Base-by-base conservation (phyloP, 2,888 invertebrate species). In the Troides helena region DNA sequence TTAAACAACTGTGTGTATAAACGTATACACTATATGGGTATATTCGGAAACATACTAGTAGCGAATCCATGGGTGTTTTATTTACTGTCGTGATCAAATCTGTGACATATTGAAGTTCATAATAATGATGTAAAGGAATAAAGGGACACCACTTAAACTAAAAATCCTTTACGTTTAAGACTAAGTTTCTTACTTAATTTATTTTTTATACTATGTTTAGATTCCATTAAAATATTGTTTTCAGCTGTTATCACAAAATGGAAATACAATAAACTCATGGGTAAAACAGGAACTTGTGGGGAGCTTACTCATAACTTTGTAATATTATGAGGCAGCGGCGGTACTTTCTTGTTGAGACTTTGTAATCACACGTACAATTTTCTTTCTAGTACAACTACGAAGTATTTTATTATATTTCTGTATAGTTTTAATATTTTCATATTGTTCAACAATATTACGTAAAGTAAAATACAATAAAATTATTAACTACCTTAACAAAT, bases 251-350 rank as follows among this genome's bases (percentile, higher is more conserved):
- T 59, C 25, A 43, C 7, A n/a, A 25, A 66, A 21, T 14, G 12
- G 36, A 61, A 62, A 56, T 23, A 36, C 53, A 56, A 56, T 21
- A 62, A 30, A 62, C 30, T 18, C 18, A 30, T 46, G 50, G 8
- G 7, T 25, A 67, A 57, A 39, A 39, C n/a, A 39, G 67, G 39
- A 14, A 30, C 53, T n/a, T 25, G 56, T 30, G 10, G 56, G 10
- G n/a, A 62, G 39, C 62, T 25, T 23, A 57, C 43, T 57, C 57
- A 30, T 62, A 62, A 43, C 62, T 62, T 67, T 57, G 62, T 62
- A 43, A 43, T 8, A 25, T 62, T 67, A 62, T 57, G 57, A 39
- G 10, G 50, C 36, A 50, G 50, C 50, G 50, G 58, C 21, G 43
- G 59, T 50, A 58, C 23, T 21, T 36, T 53, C 60, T n/a, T 10